Conservation (phyloP, 2,113 vertebrate species). For the Coryphaenoides rupestris region DNA sequence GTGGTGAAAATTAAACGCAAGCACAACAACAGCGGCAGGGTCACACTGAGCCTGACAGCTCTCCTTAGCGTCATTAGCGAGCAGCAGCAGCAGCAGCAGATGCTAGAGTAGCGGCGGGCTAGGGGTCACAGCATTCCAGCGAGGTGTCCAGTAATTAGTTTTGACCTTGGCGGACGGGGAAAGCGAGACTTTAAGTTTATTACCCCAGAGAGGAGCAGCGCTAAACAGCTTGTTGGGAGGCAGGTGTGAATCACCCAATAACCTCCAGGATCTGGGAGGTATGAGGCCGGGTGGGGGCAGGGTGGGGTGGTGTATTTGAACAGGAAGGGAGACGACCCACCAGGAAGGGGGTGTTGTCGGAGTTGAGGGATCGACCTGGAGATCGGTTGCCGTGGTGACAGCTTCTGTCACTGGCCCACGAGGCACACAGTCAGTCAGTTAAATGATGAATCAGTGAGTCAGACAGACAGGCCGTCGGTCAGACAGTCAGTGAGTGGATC, state of each 20-base stretch:
- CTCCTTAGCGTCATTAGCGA: conserved; percentile 32
- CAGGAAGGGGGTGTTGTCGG: not conserved
- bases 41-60: conserved; percentile 52
- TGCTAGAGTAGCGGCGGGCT: conserved; percentile 21
- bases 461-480: conserved; percentile 27
- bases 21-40: conserved; percentile 53
- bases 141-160: conserved; percentile 32
- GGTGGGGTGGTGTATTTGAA: conserved; percentile 9
- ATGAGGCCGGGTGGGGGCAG: conserved; percentile 31
- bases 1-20: conserved; percentile 56
- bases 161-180: conserved; percentile 39
- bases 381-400: not conserved
- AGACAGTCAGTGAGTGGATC: conserved; percentile 38
- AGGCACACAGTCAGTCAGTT: too few species aligned
- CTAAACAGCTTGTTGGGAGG: conserved; percentile 35
- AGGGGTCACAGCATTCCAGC: conserved; percentile 35
- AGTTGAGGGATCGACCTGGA: not conserved
- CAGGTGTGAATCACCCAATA: conserved; percentile 16
- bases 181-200: conserved; percentile 26
- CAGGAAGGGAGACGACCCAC: not conserved
- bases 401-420: too few species aligned
- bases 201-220: conserved; percentile 46
- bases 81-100: conserved; percentile 9
- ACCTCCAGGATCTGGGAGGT: conserved; percentile 34
- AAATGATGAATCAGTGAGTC: conserved; percentile 20